Conservation (phyloP, 1,140 invertebrate genomes). For the Monochamus saltuarius region DNA sequence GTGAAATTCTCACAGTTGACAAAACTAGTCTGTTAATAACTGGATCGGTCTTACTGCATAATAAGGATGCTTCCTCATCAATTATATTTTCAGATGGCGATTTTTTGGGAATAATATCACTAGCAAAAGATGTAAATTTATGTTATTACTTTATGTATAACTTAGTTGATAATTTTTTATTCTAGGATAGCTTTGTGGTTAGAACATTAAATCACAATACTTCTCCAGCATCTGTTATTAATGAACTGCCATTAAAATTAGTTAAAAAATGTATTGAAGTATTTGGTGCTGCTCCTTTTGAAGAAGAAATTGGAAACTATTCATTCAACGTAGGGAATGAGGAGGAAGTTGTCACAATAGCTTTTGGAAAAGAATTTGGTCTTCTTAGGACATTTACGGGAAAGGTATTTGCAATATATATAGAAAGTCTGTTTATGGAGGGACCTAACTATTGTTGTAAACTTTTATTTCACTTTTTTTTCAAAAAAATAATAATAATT, state of each 20-base stretch:
- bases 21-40: constrained; percentile 60
- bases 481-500: no score
- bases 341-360: constrained; percentile 67
- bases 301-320: constrained; percentile 61
- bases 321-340: constrained; percentile 61
- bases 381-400: constrained; percentile 75
- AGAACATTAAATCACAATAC: constrained; percentile 73
- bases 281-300: constrained; percentile 71
- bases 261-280: constrained; percentile 77
- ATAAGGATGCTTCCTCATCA: constrained; percentile 62
- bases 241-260: constrained; percentile 76
- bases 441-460: no score
- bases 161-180: constrained; percentile 16
- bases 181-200: constrained; percentile 80
- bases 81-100: constrained; percentile 86
- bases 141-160: constrained; percentile 17
- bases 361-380: constrained; percentile 82
- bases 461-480: no score
- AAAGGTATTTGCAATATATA: constrained; percentile 59
- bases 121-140: constrained; percentile 74
- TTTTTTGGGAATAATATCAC: constrained; percentile 75
- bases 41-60: constrained; percentile 64
- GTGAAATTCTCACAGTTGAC: constrained; percentile 64
- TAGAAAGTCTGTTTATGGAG: constrained; percentile 11
- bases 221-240: constrained; percentile 58